A percentile compares a stretch with the other conserved stretches of the same genome.
phyloP scores from a whole-genome alignment of 1,140 invertebrate species.

The Scaptomyza graminum region DNA sequence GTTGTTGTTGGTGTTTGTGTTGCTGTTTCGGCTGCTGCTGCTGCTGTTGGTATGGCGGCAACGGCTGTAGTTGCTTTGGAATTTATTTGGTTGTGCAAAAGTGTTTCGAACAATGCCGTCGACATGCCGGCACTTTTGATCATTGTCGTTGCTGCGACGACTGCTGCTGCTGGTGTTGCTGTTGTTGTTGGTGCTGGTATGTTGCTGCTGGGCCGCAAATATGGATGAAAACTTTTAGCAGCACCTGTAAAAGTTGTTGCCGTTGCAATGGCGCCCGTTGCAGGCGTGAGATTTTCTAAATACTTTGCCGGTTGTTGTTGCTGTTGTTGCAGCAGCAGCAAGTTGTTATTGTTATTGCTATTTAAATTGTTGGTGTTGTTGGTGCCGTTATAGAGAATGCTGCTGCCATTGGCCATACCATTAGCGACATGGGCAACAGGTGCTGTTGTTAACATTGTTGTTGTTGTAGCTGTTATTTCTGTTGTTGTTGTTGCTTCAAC shows the following conservation, averaged over 20 bases:
- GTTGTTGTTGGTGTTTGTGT: slow-evolving; percentile 29
- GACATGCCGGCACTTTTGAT: slow-evolving; percentile 61
- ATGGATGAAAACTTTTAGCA: slow-evolving; percentile 81
- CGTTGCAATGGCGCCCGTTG: slow-evolving; percentile 67
- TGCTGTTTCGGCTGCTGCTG: slow-evolving; percentile 39
- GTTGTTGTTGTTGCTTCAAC: slow-evolving; percentile 21
- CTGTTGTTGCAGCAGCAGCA: slow-evolving; percentile 40
- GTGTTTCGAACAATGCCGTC: slow-evolving; percentile 81
- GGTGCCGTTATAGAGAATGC: slow-evolving; percentile 53
- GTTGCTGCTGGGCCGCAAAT: slow-evolving; percentile 68
- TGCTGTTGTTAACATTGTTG: slow-evolving; percentile 58
- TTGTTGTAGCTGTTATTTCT: slow-evolving; percentile 34
- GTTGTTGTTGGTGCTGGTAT: slow-evolving; percentile 35
- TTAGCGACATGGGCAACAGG: slow-evolving; percentile 80
- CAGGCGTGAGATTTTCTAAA: slow-evolving; percentile 69
- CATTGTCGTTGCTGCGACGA: slow-evolving; percentile 35
- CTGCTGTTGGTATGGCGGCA: slow-evolving; percentile 28
- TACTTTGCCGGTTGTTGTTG: slow-evolving; percentile 60
- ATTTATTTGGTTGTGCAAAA: slow-evolving; percentile 83
- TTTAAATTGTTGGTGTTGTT: slow-evolving; percentile 78
- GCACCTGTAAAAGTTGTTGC: slow-evolving; percentile 70
- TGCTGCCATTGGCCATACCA: slow-evolving; percentile 69
- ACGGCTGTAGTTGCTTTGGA: slow-evolving; percentile 62
- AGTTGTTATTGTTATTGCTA: slow-evolving; percentile 70
- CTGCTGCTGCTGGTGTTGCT: slow-evolving; percentile 31